Base-by-base conservation (phyloP, 2,888 invertebrate genomes). In the Diarsia rubi region DNA sequence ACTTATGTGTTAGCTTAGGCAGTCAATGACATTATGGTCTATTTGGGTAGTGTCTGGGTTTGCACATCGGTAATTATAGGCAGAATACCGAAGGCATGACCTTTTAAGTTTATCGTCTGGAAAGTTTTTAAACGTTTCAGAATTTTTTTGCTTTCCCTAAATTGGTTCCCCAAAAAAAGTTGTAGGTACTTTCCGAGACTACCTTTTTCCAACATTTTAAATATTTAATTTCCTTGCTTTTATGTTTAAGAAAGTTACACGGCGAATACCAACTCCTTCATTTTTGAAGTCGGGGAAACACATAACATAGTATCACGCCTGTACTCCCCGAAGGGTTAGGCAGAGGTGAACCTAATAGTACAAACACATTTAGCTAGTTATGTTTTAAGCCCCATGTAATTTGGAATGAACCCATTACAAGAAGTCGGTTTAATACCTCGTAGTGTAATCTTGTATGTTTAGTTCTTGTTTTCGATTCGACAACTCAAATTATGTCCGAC, bases 31-130 rank as follows among this genome's bases (percentile, higher is more conserved):
- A 16, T 45, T 52, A 60, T 37, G 27, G 19, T 45, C 11, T 78
- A 62, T 62, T 78, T 78, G 27, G n/a, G 11, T n/a, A 14, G 1
- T 12, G 75, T 52, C 37, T 62, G 4, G 37, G 5, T 78, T 37
- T 1, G 37, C 37, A 6, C 49, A 27, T 21, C 19, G 31, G 0
- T 27, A 49, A 21, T 4, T 75, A 57, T 49, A 16, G 2, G 21
- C 5, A 64, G 2, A 27, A 45, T 45, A 19, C 12, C 0, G 11
- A 19, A 27, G 27, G 14, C 49, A 44, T 49, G n/a, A 67, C 57
- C 77, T 59, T 49, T 14, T 5, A 24, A 0, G 8, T 52, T 2
- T 4, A 31, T 16, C 21, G 52, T 44, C 59, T 75, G 78, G 78
- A 69, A 78, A 49, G 47, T 78, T 75, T 76, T 44, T 16, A 9